A percentile compares a stretch with the other conserved stretches of the same genome.
These are phyloP conservation scores for Desoria tigrina DNA, from an alignment of 2,888 invertebrate species.

Conservation along the genomic window DNA sequence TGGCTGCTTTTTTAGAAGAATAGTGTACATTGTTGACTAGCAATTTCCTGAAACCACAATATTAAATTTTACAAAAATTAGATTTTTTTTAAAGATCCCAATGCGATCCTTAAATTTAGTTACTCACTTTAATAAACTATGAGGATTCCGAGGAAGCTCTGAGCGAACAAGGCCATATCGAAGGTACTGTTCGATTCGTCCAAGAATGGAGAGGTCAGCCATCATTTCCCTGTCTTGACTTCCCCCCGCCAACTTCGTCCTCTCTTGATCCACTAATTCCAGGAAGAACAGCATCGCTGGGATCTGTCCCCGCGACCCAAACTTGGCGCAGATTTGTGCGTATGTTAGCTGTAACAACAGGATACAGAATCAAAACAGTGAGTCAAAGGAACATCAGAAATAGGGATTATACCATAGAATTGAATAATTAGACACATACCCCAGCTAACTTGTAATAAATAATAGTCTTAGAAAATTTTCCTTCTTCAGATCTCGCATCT, in stretches of 20 bases:
- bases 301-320: conserved; percentile 50
- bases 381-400: conserved; percentile 10
- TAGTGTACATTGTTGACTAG: conserved; percentile 45
- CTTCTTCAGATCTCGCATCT: conserved; percentile 50
- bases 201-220: conserved; percentile 48
- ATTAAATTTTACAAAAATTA: conserved; percentile 5
- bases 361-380: no score
- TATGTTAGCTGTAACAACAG: conserved; percentile 45
- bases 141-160: conserved; percentile 40
- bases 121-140: conserved; percentile 16
- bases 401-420: not conserved
- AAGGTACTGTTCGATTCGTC: conserved; percentile 49
- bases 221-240: conserved; percentile 45
- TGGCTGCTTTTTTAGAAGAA: conserved; percentile 41
- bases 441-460: conserved; percentile 52
- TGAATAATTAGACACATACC: no score
- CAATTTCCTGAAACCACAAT: conserved; percentile 40
- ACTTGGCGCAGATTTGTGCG: conserved; percentile 52
- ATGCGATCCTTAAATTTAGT: not conserved
- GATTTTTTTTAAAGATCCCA: not conserved
- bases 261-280: conserved; percentile 52
- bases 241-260: conserved; percentile 47
- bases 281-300: conserved; percentile 53
- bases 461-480: conserved; percentile 52
- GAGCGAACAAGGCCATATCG: conserved; percentile 42